Percentiles rank a stretch among this genome's conserved stretches.
phyloP scores from a whole-genome alignment of 1,140 invertebrate species.

The Ceratoteleas bidentatus region DNA sequence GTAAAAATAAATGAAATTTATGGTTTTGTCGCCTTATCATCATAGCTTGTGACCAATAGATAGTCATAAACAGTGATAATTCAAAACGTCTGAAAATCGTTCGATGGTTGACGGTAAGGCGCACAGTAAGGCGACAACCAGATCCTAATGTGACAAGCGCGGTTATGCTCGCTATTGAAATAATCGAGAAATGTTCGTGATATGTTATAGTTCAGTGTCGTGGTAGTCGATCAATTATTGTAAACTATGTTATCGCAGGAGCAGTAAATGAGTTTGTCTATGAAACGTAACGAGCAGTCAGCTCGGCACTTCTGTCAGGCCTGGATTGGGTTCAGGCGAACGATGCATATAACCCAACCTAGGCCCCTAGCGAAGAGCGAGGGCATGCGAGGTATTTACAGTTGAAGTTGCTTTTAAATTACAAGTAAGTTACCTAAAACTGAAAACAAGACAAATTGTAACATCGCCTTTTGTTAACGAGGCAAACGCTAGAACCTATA shows the following conservation, averaged over 20 bases:
- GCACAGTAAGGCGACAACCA: not conserved
- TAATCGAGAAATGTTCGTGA: not conserved
- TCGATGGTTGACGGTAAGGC: not conserved
- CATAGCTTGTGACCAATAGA: conserved; percentile 5
- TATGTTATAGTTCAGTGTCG: not conserved
- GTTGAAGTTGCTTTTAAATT: conserved; percentile 52
- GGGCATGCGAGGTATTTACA: conserved; percentile 75
- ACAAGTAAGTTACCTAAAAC: conserved; percentile 53
- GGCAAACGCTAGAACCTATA: conserved; percentile 66
- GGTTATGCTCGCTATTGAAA: conserved; percentile 13
- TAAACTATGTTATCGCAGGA: conserved; percentile 68
- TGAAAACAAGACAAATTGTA: conserved; percentile 53
- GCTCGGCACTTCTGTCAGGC: conserved; percentile 42
- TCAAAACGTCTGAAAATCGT: not conserved
- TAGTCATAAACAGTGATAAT: not conserved
- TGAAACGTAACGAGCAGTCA: conserved; percentile 51
- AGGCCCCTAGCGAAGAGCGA: conserved; percentile 58
- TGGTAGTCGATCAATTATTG: conserved; percentile 63
- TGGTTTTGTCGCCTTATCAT: too few relatives aligned
- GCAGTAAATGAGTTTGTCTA: conserved; percentile 51
- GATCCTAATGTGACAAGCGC: too few relatives aligned
- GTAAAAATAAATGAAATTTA: conserved; percentile 2
- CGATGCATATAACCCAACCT: conserved; percentile 52
- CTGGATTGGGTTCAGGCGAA: conserved; percentile 65
- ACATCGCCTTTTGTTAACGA: conserved; percentile 37